A percentile compares a stretch with the other conserved stretches of the same genome.
phyloP scores from a whole-genome alignment of 2,888 invertebrate species.

The Parelbella ahira region DNA sequence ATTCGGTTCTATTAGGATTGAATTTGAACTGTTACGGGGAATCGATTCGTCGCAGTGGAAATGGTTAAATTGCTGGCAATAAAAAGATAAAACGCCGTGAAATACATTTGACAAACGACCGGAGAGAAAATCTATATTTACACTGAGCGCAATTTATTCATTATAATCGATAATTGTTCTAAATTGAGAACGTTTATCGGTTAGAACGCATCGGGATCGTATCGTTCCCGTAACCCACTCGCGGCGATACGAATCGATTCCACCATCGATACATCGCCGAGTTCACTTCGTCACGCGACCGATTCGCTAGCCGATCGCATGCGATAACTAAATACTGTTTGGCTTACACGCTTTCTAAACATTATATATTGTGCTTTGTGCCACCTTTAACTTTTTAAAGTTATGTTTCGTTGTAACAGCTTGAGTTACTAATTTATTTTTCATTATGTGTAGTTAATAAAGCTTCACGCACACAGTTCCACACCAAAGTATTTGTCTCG shows the following conservation, averaged over 20 bases:
- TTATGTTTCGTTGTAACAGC: no score
- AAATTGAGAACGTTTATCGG: conserved; percentile 53
- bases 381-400: no score
- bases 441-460: no score
- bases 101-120: conserved; percentile 65
- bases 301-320: conserved; percentile 24
- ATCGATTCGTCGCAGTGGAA: conserved; percentile 71
- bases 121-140: conserved; percentile 60
- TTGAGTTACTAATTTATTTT: no score
- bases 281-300: conserved; percentile 55
- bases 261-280: conserved; percentile 50
- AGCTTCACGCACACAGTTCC: no score
- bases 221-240: conserved; percentile 52
- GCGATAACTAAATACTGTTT: conserved; percentile 32
- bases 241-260: conserved; percentile 61
- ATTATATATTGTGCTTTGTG: no score
- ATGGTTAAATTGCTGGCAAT: conserved; percentile 59
- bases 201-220: conserved; percentile 40
- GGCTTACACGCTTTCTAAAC: conserved; percentile 34
- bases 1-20: conserved; percentile 70
- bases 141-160: conserved; percentile 47
- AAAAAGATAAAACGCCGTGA: conserved; percentile 59
- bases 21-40: conserved; percentile 57
- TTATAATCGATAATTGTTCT: conserved; percentile 66
- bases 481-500: no score